Evolutionary conservation across 2,113 vertebrate species (phyloP).

Genomic region (Sander lucioperca): DNA sequence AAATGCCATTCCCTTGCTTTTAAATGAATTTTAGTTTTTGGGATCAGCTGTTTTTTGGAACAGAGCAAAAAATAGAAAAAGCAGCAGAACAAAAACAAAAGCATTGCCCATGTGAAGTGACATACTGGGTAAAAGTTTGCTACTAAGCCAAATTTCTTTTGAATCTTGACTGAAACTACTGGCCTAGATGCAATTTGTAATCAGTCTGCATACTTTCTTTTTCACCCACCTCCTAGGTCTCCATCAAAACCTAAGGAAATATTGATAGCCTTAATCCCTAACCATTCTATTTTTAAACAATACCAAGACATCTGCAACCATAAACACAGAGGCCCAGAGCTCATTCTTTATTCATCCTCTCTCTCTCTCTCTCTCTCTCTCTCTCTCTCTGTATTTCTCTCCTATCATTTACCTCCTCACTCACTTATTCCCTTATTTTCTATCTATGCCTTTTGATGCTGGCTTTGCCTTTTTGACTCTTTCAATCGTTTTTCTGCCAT

Average conservation of each 20-base stretch:
- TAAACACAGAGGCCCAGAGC: slow-evolving; percentile 18
- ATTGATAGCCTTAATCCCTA: slow-evolving; percentile 42
- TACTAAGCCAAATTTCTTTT: slow-evolving; percentile 21
- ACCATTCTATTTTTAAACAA: slow-evolving; percentile 40
- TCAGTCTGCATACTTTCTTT: slow-evolving; percentile 20
- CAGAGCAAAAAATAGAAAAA: neutral
- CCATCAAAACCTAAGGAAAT: slow-evolving; percentile 28
- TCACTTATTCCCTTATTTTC: slow-evolving; percentile 10
- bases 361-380: neutral
- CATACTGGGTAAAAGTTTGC: neutral
- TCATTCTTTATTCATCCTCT: slow-evolving; percentile 28
- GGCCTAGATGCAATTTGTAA: slow-evolving; percentile 39
- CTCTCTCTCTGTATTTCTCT: neutral
- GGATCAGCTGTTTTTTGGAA: slow-evolving; percentile 25
- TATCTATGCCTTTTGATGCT: slow-evolving; percentile 20
- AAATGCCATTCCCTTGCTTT: slow-evolving; percentile 14
- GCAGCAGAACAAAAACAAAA: slow-evolving; percentile 3
- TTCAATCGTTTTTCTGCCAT: neutral
- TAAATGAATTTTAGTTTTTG: neutral
- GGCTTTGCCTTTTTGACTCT: slow-evolving; percentile 11
- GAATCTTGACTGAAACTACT: slow-evolving; percentile 40
- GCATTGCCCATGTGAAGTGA: neutral
- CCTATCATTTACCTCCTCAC: neutral
- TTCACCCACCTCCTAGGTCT: slow-evolving; percentile 26
- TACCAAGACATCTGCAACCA: slow-evolving; percentile 15